phyloP scores from a whole-genome alignment of 2,113 vertebrate genomes.

The Polypterus bichir region DNA sequence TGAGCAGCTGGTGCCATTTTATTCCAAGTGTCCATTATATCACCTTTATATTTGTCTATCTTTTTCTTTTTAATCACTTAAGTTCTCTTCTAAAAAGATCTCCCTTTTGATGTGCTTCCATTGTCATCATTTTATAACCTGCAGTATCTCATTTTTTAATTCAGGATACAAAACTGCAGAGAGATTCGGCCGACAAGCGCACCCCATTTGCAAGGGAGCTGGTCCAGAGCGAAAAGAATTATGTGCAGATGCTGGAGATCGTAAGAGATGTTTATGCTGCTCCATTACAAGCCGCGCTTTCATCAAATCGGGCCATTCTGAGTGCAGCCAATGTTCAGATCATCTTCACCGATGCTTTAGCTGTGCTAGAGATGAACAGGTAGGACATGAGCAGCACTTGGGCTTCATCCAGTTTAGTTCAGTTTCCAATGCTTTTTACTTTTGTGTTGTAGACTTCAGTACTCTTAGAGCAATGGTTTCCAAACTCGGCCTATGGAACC shows the following conservation, averaged over 20 bases:
- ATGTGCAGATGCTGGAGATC: slow-evolving; percentile 39
- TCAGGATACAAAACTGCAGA: slow-evolving; percentile 31
- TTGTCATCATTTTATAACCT: too few species aligned
- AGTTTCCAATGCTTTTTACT: too few species aligned
- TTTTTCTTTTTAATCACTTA: too few species aligned
- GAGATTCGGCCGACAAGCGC: slow-evolving; percentile 31
- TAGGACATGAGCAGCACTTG: slow-evolving; percentile 14
- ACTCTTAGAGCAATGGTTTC: too few species aligned
- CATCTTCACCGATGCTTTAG: slow-evolving; percentile 48
- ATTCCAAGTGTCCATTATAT: too few species aligned
- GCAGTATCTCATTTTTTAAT: background rate
- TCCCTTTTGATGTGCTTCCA: too few species aligned
- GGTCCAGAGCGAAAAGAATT: slow-evolving; percentile 47
- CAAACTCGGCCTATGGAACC: background rate
- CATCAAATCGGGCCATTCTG: slow-evolving; percentile 61
- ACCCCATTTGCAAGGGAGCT: slow-evolving; percentile 41
- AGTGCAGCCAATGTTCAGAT: slow-evolving; percentile 45
- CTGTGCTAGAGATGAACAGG: slow-evolving; percentile 53
- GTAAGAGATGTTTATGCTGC: slow-evolving; percentile 46
- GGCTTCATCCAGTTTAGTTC: background rate
- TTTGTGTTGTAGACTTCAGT: too few species aligned
- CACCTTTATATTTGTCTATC: too few species aligned
- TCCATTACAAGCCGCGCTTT: slow-evolving; percentile 55
- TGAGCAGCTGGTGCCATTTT: too few species aligned
- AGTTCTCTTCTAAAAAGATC: too few species aligned